phyloP scores from a whole-genome alignment of 2,113 vertebrate species.

The Mormyrus iriodes region DNA sequence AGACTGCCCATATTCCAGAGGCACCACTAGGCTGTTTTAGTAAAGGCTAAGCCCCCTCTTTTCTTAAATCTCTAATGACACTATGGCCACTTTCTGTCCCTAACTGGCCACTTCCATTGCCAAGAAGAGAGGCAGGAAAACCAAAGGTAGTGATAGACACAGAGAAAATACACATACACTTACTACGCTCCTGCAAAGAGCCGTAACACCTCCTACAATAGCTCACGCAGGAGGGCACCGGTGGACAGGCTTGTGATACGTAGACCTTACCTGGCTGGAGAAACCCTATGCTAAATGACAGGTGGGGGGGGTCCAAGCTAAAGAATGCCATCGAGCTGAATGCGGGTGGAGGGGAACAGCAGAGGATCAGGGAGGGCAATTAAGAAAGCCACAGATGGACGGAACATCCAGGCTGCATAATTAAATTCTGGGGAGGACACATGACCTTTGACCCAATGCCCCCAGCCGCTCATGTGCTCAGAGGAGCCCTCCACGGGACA shows the following conservation, averaged over 20 bases:
- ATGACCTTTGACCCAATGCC: constrained; percentile 69
- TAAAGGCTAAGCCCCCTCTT: background rate
- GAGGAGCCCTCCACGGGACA: constrained; percentile 37
- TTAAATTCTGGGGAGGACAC: constrained; percentile 66
- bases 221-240: background rate
- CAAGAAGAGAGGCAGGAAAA: background rate
- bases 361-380: constrained; percentile 56
- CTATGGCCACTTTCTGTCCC: background rate
- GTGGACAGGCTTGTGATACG: background rate
- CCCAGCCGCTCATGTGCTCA: constrained; percentile 41
- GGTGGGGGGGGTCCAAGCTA: background rate
- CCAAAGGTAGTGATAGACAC: background rate
- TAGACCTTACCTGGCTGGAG: background rate
- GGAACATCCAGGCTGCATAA: constrained; percentile 64
- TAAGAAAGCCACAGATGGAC: constrained; percentile 65
- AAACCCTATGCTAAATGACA: background rate
- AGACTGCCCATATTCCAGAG: constrained; percentile 18
- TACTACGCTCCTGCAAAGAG: background rate
- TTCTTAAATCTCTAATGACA: background rate
- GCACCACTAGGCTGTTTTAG: background rate
- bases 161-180: background rate
- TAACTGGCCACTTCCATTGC: background rate
- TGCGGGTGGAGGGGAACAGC: constrained; percentile 49
- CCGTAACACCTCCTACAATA: background rate
- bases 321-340: constrained; percentile 47